Conservation (phyloP, 2,797 vertebrate genomes). For the Trachurus trachurus region DNA sequence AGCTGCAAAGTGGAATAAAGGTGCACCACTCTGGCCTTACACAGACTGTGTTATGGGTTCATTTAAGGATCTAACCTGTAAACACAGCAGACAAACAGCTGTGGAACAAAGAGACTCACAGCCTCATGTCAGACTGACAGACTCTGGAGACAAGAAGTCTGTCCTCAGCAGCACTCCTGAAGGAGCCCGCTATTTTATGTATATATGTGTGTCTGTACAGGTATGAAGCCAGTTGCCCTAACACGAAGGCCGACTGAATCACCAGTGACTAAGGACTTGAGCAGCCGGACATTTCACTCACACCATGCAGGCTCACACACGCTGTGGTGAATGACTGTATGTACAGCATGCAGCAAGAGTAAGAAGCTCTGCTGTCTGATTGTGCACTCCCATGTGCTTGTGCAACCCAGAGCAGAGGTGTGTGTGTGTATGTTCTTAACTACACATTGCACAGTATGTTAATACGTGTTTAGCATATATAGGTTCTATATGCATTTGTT, state of each 20-base stretch:
- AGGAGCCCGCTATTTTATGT: constrained; percentile 24
- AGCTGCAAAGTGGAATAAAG: not conserved
- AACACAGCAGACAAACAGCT: constrained; percentile 6
- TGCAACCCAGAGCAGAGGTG: not conserved
- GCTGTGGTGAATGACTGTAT: constrained; percentile 37
- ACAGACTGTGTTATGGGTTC: not conserved
- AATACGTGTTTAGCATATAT: not conserved
- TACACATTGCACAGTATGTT: not conserved
- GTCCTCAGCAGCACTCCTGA: constrained; percentile 37
- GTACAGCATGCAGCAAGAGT: not conserved
- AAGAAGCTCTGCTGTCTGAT: not conserved
- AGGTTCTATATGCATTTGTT: constrained; percentile 13
- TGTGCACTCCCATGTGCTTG: not conserved
- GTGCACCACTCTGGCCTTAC: not conserved
- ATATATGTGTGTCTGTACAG: constrained; percentile 12
- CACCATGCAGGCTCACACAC: constrained; percentile 66
- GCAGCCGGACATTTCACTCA: constrained; percentile 66
- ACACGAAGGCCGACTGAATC: constrained; percentile 80
- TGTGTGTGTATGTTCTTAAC: not conserved
- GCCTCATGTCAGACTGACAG: constrained; percentile 16
- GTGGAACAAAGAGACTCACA: constrained; percentile 8
- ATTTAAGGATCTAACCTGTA: constrained; percentile 24
- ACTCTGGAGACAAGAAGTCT: constrained; percentile 19
- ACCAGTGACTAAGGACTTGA: constrained; percentile 77
- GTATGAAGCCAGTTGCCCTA: constrained; percentile 70